Evolutionary conservation across 2,888 invertebrate species (phyloP).

Genomic region (Amphipyra berbera): DNA sequence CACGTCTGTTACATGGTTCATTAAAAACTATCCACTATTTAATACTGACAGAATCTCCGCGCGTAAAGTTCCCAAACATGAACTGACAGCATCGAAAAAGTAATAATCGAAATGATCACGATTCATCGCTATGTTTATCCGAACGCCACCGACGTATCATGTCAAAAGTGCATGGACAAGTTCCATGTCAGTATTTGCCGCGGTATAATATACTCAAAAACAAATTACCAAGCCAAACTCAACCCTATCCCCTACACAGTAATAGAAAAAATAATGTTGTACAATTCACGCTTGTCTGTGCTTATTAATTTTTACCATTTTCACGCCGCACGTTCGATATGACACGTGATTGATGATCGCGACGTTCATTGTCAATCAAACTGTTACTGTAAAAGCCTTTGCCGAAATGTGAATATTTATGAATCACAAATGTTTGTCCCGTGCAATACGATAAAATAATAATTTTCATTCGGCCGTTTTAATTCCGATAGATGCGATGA

Average conservation of each 20-base stretch:
- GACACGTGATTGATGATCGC: slow-evolving; percentile 82
- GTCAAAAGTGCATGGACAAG: slow-evolving; percentile 84
- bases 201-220: slow-evolving; percentile 54
- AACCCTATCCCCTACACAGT: slow-evolving; percentile 48
- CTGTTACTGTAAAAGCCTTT: slow-evolving; percentile 81
- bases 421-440: slow-evolving; percentile 66
- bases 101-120: slow-evolving; percentile 72
- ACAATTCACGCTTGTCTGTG: slow-evolving; percentile 43
- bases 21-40: slow-evolving; percentile 63
- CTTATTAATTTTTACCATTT: slow-evolving; percentile 70
- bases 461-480: slow-evolving; percentile 69
- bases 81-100: slow-evolving; percentile 72
- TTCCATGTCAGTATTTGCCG: slow-evolving; percentile 62
- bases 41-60: slow-evolving; percentile 63
- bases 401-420: slow-evolving; percentile 86
- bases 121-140: slow-evolving; percentile 69
- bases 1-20: slow-evolving; percentile 59
- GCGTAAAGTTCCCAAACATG: slow-evolving; percentile 59
- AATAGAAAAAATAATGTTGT: slow-evolving; percentile 45
- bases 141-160: slow-evolving; percentile 65
- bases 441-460: slow-evolving; percentile 79
- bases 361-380: slow-evolving; percentile 85
- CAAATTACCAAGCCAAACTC: slow-evolving; percentile 47
- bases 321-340: slow-evolving; percentile 74
- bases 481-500: slow-evolving; percentile 75